phyloP scores from a whole-genome alignment of 1,140 invertebrate genomes.

The Drosophila melanica region DNA sequence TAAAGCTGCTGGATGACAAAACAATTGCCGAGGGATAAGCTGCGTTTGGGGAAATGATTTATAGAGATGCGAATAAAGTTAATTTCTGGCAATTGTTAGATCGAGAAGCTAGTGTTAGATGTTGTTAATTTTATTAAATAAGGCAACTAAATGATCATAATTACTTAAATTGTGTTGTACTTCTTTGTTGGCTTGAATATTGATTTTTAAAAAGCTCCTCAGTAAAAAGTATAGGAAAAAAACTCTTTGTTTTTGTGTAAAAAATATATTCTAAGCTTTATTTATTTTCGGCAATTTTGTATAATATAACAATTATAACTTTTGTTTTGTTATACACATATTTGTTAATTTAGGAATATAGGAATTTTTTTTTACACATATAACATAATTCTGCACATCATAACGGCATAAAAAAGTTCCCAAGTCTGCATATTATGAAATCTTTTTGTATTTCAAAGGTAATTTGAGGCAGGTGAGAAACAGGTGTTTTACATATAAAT shows the following conservation, averaged over 20 bases:
- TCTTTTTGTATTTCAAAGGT: background rate
- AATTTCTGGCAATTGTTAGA: background rate
- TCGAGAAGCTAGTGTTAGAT: background rate
- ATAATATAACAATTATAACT: no score
- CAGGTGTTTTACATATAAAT: background rate
- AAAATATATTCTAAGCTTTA: no score
- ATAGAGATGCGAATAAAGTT: constrained; percentile 5
- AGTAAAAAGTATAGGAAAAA: no score
- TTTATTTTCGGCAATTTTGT: no score
- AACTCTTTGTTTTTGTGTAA: no score
- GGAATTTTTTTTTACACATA: no score
- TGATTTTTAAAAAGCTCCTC: no score
- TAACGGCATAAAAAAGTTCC: background rate
- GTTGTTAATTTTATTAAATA: background rate
- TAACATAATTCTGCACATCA: no score
- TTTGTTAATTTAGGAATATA: no score
- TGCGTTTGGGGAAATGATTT: constrained; percentile 9
- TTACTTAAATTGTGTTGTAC: no score
- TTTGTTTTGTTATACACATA: no score
- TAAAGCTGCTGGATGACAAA: constrained; percentile 12
- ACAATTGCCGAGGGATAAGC: constrained; percentile 13
- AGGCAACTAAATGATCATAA: background rate
- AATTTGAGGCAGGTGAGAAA: constrained; percentile 20
- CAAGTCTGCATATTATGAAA: background rate
- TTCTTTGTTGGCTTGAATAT: no score